Evolutionary conservation across 30 jellyfish, hydroid and myxozoan species (phyloP), one percentile per base, ranked within the genome.

Genomic region (Aurelia aurita complex sp. Pacific): DNA sequence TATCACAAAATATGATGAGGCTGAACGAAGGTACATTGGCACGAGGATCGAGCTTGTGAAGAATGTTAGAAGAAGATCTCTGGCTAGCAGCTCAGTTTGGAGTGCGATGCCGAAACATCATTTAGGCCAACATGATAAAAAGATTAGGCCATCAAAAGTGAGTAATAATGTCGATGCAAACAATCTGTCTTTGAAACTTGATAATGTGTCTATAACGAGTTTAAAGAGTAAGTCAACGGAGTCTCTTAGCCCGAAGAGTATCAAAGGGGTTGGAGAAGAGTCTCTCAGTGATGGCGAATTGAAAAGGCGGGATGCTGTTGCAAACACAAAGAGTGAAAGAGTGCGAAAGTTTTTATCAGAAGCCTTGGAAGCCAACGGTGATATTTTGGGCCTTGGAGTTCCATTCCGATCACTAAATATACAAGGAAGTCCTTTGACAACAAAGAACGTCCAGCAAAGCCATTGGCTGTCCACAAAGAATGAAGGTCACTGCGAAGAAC

Each of bases 1-100:
- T 8, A 79, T 79, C 13, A 79, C 80, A 67, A 79, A 79, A 34
- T 79, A 79, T 23, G 89, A 79, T 15, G 89, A 79, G 54, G 89
- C 80, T 8, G 89, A 79, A 50, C 80, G 89, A 33, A 64, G 80
- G 74, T 79, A 79, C 19, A 79, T 79, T 35, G 89, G 89, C 2
- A 79, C 89, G 33, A 79, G 80, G 11, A 79, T 79, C 16, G 89
- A 79, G 46, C 89, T 79, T 50, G 80, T 79, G 29, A 79, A 79
- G 73, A 79, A 79, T 32, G 80, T 23, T 2, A 42, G 52, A 34
- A 64, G 34, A 34, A 63, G 11, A 42, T 13, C 59, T 2, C 18
- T 7, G 16, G 51, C 70, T 46, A 71, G 74, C 17, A 79, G 32
- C 16, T 70, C 89, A 1, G 35, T 79, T 11, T 79, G 89, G 89